A percentile compares a stretch with the other conserved stretches of the same genome.
These are phyloP conservation scores for Nibea coibor DNA, from an alignment of 2,113 vertebrate genomes.

Conservation along the genomic window DNA sequence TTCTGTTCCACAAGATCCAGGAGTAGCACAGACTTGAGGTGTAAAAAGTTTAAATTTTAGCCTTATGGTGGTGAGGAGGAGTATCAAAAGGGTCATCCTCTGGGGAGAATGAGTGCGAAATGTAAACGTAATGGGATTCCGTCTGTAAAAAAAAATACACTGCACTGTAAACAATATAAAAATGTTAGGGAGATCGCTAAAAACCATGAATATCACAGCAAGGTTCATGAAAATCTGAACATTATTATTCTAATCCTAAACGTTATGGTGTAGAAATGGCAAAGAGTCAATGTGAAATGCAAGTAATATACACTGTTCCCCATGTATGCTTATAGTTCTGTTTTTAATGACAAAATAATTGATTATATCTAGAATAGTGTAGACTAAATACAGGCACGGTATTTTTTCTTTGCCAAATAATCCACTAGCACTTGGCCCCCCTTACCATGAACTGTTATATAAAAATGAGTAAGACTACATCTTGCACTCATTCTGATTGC, in stretches of 20 bases:
- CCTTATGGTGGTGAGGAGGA: background rate
- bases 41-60: background rate
- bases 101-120: background rate
- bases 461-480: conserved; percentile 20
- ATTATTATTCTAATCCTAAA: background rate
- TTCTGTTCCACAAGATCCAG: too few species aligned
- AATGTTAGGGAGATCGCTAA: background rate
- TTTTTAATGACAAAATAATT: background rate
- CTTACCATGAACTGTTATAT: background rate
- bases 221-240: background rate
- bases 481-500: conserved; percentile 24
- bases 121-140: background rate
- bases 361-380: background rate
- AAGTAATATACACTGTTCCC: background rate
- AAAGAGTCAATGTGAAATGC: background rate
- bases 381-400: background rate
- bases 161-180: background rate
- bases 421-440: background rate
- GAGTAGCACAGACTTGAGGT: too few species aligned
- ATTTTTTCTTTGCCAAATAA: background rate
- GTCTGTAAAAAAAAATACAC: background rate
- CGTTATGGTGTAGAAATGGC: background rate
- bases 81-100: background rate
- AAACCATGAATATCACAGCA: background rate
- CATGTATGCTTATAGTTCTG: background rate